These are phyloP conservation scores for Netelia fuscicornis DNA, from an alignment of 2,888 invertebrate genomes.

Conservation along the genomic window DNA sequence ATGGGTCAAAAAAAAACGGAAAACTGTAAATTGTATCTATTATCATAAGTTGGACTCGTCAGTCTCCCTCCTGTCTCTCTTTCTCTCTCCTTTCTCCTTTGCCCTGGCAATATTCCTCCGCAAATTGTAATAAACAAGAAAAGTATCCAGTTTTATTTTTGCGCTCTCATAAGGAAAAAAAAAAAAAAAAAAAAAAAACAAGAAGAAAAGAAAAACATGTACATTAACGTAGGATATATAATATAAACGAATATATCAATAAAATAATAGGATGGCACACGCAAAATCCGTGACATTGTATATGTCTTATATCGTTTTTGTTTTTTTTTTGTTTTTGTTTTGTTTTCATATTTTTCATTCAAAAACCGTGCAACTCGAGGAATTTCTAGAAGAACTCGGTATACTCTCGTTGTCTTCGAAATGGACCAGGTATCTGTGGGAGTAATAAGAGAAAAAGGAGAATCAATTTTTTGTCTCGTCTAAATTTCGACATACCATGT, in stretches of 20 bases:
- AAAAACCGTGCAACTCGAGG: background rate
- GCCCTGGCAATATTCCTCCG: conserved; percentile 65
- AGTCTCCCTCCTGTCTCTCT: conserved; percentile 62
- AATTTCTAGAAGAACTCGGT: conserved; percentile 23
- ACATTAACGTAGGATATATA: conserved; percentile 83
- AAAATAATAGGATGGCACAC: conserved; percentile 81
- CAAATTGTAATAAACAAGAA: conserved; percentile 78
- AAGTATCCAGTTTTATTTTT: conserved; percentile 82
- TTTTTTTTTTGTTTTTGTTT: background rate
- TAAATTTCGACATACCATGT: conserved; percentile 77
- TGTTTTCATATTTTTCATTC: conserved; percentile 48
- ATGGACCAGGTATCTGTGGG: background rate
- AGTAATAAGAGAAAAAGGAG: background rate
- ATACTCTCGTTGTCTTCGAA: conserved; percentile 35
- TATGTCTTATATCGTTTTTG: conserved; percentile 62
- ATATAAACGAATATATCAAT: conserved; percentile 83
- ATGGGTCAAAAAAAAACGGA: conserved; percentile 65
- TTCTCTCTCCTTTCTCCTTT: conserved; percentile 46
- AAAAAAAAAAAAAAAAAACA: conserved; percentile 74
- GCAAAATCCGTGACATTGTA: conserved; percentile 73
- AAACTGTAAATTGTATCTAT: conserved; percentile 83
- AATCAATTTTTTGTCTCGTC: conserved; percentile 74
- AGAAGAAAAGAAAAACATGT: conserved; percentile 80
- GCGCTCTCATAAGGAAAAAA: conserved; percentile 80
- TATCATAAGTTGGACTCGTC: conserved; percentile 78